Base-by-base conservation (phyloP, 2,888 invertebrate species). In the Melolontha melolontha region DNA sequence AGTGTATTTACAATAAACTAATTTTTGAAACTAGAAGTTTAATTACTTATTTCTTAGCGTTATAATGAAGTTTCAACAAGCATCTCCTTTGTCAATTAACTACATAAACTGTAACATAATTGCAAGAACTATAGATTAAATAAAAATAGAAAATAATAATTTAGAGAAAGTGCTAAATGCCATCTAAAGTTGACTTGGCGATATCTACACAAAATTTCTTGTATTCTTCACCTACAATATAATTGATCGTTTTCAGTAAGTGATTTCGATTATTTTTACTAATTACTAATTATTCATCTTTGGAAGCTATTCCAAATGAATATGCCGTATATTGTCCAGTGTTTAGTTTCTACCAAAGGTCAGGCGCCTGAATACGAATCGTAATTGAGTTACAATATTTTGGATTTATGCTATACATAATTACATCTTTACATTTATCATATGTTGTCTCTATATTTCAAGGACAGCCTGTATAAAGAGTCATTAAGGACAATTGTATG, bases 101-200 rank as follows among this genome's bases (percentile, higher is more conserved):
- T n/a, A n/a, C n/a, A n/a, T n/a, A n/a, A n/a, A n/a, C 14, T 44
- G 44, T 44, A 44, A n/a, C 44, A 44, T 44, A 44, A 44, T 44
- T 44, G 12, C 44, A 44, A 44, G n/a, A 44, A 44, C 44, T n/a
- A 6, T 44, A 44, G 44, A 12, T 44, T 44, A 14, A 44, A 44
- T 44, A n/a, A 44, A 44, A 12, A n/a, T n/a, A n/a, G n/a, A 44
- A 44, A 44, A 44, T 44, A 44, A 44, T 6, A 44, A n/a, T 44
- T 44, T 44, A 6, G 12, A n/a, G 12, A 44, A 44, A n/a, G 10
- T n/a, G 10, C 12, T 44, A 44, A 44, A 12, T 44, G 14, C 44
- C 44, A 44, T 14, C n/a, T 44, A 10, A 44, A 44, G 44, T 10
- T 44, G 44, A 44, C n/a, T 44, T 10, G 44, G 44, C 14, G 44